phyloP scores from a whole-genome alignment of 2,888 invertebrate species.

The Pollenia labialis region DNA sequence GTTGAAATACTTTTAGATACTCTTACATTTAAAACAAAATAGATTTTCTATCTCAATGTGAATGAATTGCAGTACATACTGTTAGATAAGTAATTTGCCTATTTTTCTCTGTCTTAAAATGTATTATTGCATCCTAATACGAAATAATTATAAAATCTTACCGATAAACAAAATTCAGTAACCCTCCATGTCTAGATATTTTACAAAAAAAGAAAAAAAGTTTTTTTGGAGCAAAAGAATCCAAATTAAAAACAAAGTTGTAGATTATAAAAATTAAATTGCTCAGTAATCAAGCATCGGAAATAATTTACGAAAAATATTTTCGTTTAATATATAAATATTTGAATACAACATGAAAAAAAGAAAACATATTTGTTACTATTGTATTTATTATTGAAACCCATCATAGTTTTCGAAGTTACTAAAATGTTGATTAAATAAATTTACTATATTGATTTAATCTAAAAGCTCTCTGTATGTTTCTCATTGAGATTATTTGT shows the following conservation, averaged over 20 bases:
- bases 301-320: conserved; percentile 19
- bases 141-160: conserved; percentile 14
- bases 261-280: conserved; percentile 21
- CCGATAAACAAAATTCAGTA: conserved; percentile 7
- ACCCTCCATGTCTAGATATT: conserved; percentile 67
- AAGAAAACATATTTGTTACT: conserved; percentile 3
- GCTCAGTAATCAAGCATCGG: conserved; percentile 45
- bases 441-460: conserved; percentile 21
- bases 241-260: not conserved
- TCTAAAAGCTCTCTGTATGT: not conserved
- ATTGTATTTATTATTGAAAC: not conserved
- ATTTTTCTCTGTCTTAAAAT: conserved; percentile 46
- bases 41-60: conserved; percentile 39
- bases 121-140: conserved; percentile 32
- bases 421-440: conserved; percentile 1
- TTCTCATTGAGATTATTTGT: conserved; percentile 30
- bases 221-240: conserved; percentile 32
- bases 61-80: conserved; percentile 16
- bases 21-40: conserved; percentile 24
- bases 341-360: not conserved
- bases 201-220: conserved; percentile 29
- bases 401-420: conserved; percentile 1
- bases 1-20: conserved; percentile 5
- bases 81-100: conserved; percentile 25
- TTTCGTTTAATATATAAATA: conserved; percentile 16